Conservation (phyloP, 1,140 invertebrate species). For the Armadillidium nasatum region DNA sequence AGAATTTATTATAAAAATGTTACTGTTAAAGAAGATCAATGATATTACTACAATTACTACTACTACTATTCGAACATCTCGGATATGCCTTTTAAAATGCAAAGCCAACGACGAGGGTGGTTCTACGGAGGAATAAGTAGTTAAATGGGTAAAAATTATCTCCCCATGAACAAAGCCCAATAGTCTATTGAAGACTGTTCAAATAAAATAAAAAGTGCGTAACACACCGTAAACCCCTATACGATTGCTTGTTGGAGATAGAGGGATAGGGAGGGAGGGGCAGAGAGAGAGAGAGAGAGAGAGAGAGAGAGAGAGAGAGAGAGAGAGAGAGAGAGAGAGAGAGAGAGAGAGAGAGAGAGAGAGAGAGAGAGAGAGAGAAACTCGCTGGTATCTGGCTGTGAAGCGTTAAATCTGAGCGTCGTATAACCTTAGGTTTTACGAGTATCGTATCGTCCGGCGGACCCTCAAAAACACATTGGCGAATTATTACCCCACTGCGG, state of each 20-base stretch:
- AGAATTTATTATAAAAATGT: no score
- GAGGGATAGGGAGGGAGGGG: not conserved
- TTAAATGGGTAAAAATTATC: not conserved
- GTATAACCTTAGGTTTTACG: not conserved
- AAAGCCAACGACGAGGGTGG: no score
- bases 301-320: not conserved
- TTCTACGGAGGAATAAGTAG: no score
- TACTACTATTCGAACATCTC: no score
- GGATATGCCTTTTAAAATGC: no score
- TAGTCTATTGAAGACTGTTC: not conserved
- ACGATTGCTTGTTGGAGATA: not conserved
- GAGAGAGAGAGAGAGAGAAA: not conserved
- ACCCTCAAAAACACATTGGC: conserved; percentile 7
- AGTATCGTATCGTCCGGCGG: not conserved
- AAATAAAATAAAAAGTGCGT: conserved; percentile 9
- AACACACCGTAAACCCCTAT: conserved; percentile 9
- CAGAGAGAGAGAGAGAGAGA: no score
- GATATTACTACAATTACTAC: no score
- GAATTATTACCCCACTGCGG: not conserved
- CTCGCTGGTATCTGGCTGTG: not conserved
- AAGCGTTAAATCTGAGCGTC: conserved; percentile 4
- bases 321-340: not conserved
- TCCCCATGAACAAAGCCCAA: not conserved
- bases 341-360: no score
- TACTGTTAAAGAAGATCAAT: no score